Evolutionary conservation across 2,888 invertebrate genomes (phyloP), one percentile per base, ranked within the genome.

Genomic region (Drosophila pseudotakahashii): DNA sequence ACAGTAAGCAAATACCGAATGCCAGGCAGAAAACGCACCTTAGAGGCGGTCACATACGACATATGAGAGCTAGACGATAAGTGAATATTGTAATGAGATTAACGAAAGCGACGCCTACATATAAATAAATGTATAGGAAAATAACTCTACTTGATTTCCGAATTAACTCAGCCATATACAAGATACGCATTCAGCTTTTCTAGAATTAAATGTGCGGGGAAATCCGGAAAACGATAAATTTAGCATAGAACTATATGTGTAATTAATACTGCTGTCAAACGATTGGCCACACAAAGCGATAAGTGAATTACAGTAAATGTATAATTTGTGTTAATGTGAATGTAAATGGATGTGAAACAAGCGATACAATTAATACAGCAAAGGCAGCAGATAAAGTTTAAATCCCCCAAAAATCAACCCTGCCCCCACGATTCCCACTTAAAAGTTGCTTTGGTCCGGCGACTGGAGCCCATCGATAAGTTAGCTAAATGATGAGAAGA

Each of bases 151-250:
- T 66, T 66, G 39, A 66, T 66, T 66, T 68, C 54, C 51, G 23
- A 45, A 53, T 71, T 36, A 53, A 67, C 60, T 61, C 52, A 70
- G 51, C 70, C 66, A 69, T 52, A 50, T 44, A 45, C 44, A 26
- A 70, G 45, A 73, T 78, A 80, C 63, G 59, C 71, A 78, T 71
- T 81, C 70, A 75, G 89, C 82, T 82, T 89, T 81, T 80, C 70
- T 84, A 83, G 66, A 58, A 68, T 72, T 82, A 80, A 75, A 80
- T 82, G 73, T 36, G 14, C 55, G 45, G 16, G 41, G 32, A 42
- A 71, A 64, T 23, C 50, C 37, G 13, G 37, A n/a, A n/a, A n/a
- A 37, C 1, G 37, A 37, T 37, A n/a, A 37, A 42, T 19, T 4
- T 73, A 74, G 69, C 44, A 59, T 61, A 59, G 71, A 67, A 61